Evolutionary conservation across 23 tunicate species (phyloP), one percentile per base, ranked within the genome.

Genomic region (Ascidia mentula): DNA sequence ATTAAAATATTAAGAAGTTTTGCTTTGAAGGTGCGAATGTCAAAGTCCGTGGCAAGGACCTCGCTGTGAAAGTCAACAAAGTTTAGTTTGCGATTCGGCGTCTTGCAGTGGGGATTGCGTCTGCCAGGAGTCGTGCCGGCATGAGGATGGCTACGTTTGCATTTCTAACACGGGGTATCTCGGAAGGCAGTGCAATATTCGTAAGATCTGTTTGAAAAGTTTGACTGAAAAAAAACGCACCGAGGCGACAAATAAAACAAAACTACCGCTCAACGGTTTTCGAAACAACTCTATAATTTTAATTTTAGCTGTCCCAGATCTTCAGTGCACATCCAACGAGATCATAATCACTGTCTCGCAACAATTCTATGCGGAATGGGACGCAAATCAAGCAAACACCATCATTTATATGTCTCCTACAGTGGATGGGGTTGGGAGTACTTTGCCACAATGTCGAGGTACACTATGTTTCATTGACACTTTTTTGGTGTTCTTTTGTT

Each of bases 321-420:
- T 82, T 0, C 31, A 28, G n/a, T 82, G 87, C 69, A 71, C 70
- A n/a, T 35, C 75, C 9, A 18, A 40, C 53, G 59, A 60, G 32
- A 82, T 82, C 37, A 18, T 53, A 22, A 37, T 82, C 8, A 59
- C 75, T n/a, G 60, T 82, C 37, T 39, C 80, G 3, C 22, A 82
- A 15, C 80, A 30, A 3, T 59, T 82, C 38, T 82, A 82, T 36
- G 72, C 31, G 74, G 87, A 82, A 26, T 82, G 75, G 45, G 87
- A 82, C 87, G 22, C 31, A 26, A 76, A 76, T 9, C 18, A 39
- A 33, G 73, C 80, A 17, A 82, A 82, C 45, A 82, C 72, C 45
- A 35, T 74, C 40, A 32, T 82, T 60, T 82, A 75, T 0, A 31
- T 74, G 34, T 40, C 85, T 28, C 77, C 76, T 32, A 38, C 46